Evolutionary conservation across 2,888 invertebrate genomes (phyloP).

Genomic region (Cistogaster globosa): DNA sequence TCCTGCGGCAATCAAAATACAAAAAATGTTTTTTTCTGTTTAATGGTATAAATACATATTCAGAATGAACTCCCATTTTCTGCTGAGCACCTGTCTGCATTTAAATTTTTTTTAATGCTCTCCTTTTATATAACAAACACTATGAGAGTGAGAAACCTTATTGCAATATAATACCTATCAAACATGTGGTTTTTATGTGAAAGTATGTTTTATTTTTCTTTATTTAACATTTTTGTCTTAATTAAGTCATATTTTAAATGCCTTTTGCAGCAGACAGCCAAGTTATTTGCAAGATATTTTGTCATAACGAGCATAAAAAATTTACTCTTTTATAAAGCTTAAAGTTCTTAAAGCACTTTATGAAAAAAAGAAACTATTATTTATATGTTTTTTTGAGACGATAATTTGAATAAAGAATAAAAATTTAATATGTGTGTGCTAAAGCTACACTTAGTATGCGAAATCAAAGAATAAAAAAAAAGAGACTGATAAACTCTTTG

Average conservation of each 20-base stretch:
- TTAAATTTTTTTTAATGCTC: neutral
- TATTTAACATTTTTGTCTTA: conserved; percentile 61
- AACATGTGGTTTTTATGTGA: conserved; percentile 78
- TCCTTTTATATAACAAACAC: conserved; percentile 77
- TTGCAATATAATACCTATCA: conserved; percentile 79
- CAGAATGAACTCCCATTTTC: neutral
- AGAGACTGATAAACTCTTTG: neutral
- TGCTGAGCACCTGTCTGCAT: neutral
- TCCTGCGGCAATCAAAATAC: too few species aligned
- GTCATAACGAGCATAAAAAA: conserved; percentile 49
- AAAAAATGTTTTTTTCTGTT: too few species aligned
- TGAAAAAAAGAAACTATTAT: neutral
- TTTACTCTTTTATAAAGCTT: conserved; percentile 22
- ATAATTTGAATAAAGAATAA: too few species aligned
- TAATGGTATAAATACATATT: too few species aligned
- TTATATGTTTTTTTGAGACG: too few species aligned
- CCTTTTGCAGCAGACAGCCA: conserved; percentile 6
- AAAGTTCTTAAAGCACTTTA: conserved; percentile 2
- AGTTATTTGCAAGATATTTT: conserved; percentile 48
- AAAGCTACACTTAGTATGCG: neutral
- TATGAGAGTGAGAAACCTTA: conserved; percentile 73
- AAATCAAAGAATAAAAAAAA: neutral
- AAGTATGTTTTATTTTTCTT: conserved; percentile 69
- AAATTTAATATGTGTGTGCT: too few species aligned
- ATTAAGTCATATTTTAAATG: conserved; percentile 58